phyloP scores from a whole-genome alignment of 2,888 invertebrate genomes.

The Gerris lacustris region DNA sequence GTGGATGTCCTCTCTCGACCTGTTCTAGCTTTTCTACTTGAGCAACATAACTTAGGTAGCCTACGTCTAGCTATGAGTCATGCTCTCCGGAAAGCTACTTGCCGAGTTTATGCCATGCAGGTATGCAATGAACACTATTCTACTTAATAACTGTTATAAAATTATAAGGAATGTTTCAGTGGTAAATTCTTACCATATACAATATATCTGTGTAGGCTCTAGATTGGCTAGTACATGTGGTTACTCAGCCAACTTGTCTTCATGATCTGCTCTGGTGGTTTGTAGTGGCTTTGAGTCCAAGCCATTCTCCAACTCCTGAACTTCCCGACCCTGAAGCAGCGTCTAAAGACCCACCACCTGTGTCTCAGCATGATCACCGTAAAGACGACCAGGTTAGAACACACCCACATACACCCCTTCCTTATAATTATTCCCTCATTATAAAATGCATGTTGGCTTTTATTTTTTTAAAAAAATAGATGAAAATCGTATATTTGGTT shows the following conservation, averaged over 20 bases:
- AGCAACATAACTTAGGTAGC: slow-evolving; percentile 71
- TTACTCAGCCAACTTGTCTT: slow-evolving; percentile 79
- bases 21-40: slow-evolving; percentile 74
- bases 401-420: too few relatives aligned
- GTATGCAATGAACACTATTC: slow-evolving; percentile 35
- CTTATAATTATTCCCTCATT: too few relatives aligned
- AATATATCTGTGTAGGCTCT: slow-evolving; percentile 48
- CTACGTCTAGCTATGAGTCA: slow-evolving; percentile 78
- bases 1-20: slow-evolving; percentile 60
- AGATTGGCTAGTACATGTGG: slow-evolving; percentile 86
- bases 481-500: too few relatives aligned
- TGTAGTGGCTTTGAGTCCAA: slow-evolving; percentile 64
- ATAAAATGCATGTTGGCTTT: too few relatives aligned
- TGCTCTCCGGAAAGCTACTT: slow-evolving; percentile 53
- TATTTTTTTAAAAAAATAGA: too few relatives aligned
- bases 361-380: neutral
- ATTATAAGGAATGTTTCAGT: neutral
- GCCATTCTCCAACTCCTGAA: slow-evolving; percentile 45
- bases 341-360: slow-evolving; percentile 16
- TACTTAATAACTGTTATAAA: neutral
- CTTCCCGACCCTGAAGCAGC: slow-evolving; percentile 32
- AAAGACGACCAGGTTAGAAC: too few relatives aligned
- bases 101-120: slow-evolving; percentile 75
- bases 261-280: slow-evolving; percentile 98
- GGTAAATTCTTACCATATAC: too few relatives aligned